These are phyloP conservation scores for Junco hyemalis DNA, from an alignment of 2,113 vertebrate species.

Conservation along the genomic window DNA sequence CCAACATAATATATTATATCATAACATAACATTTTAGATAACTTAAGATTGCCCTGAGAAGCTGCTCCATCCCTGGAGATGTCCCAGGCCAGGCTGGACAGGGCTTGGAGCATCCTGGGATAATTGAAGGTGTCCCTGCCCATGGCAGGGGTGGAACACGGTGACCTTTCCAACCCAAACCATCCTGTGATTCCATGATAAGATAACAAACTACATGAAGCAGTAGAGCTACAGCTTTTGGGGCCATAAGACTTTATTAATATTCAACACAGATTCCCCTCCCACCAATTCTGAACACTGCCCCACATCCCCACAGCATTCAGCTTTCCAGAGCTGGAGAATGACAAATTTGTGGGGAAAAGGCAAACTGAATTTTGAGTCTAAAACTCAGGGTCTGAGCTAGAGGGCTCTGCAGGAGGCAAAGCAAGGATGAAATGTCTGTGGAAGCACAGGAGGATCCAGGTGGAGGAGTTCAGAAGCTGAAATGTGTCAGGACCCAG, in stretches of 20 bases:
- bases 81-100: neutral
- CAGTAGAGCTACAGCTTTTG: neutral
- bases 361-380: neutral
- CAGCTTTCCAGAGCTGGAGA: neutral
- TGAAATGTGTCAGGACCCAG: too few species aligned
- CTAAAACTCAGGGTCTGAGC: neutral
- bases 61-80: neutral
- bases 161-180: neutral
- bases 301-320: neutral
- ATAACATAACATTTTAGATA: neutral
- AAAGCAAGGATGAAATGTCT: neutral
- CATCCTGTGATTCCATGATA: too few species aligned
- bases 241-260: neutral
- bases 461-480: neutral
- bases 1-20: neutral
- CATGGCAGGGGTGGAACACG: neutral
- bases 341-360: neutral
- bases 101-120: neutral
- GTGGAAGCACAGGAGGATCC: accelerated
- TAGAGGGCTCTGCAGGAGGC: neutral
- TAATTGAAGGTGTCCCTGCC: neutral
- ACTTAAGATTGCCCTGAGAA: neutral
- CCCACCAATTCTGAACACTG: neutral
- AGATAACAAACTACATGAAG: neutral
- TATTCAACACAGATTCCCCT: neutral